These are phyloP conservation scores for Hiodon tergisus DNA, from an alignment of 2,113 vertebrate species.

Conservation along the genomic window DNA sequence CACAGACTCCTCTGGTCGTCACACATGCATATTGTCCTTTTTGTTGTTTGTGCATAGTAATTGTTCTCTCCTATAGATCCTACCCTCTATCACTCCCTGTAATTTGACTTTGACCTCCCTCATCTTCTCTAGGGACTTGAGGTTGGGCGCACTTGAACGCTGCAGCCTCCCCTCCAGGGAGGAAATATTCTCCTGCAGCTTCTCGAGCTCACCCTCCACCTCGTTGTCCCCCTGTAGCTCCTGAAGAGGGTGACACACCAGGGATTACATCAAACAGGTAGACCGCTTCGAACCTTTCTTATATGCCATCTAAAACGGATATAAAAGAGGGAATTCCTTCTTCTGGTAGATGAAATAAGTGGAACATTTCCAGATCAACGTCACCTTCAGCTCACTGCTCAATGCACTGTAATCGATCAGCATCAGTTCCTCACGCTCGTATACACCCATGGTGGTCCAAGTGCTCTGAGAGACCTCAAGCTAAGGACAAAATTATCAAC, in stretches of 20 bases:
- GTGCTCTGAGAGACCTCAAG: conserved; percentile 68
- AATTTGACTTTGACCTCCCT: conserved; percentile 68
- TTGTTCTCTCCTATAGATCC: conserved; percentile 5
- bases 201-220: conserved; percentile 50
- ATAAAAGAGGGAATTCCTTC: neutral
- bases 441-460: conserved; percentile 55
- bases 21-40: too few relatives aligned
- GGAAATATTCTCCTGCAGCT: conserved; percentile 59
- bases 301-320: neutral
- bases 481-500: conserved; percentile 46
- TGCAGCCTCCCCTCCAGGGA: conserved; percentile 59
- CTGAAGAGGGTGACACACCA: conserved; percentile 45
- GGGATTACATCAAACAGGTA: neutral
- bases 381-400: conserved; percentile 62
- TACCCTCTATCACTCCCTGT: conserved; percentile 75
- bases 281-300: neutral
- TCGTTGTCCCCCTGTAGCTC: conserved; percentile 60
- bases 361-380: neutral
- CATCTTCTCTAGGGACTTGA: conserved; percentile 79
- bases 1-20: too few relatives aligned
- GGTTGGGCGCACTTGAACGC: conserved; percentile 74
- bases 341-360: neutral
- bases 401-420: conserved; percentile 77
- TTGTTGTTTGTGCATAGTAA: too few relatives aligned
- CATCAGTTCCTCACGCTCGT: conserved; percentile 73